Percentiles rank a stretch among this genome's conserved stretches.
Conservation (phyloP, 2,797 vertebrate genomes). For the Mormyrops attenuatus region DNA sequence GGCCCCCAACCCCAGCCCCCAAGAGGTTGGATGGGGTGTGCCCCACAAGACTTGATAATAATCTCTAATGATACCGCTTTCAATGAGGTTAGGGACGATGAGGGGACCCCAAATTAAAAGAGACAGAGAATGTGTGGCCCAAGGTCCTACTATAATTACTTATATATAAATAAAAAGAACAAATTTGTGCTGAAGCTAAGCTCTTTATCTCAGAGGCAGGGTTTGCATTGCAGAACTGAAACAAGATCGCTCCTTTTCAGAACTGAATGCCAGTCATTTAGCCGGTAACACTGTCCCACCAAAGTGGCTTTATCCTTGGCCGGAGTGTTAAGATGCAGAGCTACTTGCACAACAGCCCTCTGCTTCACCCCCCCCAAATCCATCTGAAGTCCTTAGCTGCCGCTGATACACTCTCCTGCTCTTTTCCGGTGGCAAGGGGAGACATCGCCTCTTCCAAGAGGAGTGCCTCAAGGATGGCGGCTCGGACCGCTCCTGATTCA, state of each 20-base stretch:
- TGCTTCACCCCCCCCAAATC: neutral
- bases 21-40: neutral
- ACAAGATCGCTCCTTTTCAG: neutral
- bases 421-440: neutral
- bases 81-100: neutral
- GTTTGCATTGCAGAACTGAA: neutral
- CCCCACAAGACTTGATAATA: neutral
- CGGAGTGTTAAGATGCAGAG: neutral
- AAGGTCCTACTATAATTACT: conserved; percentile 13
- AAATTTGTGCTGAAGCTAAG: neutral
- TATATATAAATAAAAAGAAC: neutral
- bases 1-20: neutral
- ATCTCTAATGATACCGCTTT: neutral
- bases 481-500: neutral
- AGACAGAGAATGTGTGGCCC: neutral
- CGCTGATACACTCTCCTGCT: neutral
- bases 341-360: neutral
- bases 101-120: neutral
- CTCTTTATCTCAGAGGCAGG: neutral
- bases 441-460: neutral
- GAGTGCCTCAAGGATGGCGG: neutral
- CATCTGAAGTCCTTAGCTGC: neutral
- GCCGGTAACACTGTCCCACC: neutral
- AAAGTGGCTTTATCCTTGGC: neutral
- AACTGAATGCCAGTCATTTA: neutral